Evolutionary conservation across 2,888 invertebrate genomes (phyloP).

Genomic region (Mesorhabditis spiculigera): DNA sequence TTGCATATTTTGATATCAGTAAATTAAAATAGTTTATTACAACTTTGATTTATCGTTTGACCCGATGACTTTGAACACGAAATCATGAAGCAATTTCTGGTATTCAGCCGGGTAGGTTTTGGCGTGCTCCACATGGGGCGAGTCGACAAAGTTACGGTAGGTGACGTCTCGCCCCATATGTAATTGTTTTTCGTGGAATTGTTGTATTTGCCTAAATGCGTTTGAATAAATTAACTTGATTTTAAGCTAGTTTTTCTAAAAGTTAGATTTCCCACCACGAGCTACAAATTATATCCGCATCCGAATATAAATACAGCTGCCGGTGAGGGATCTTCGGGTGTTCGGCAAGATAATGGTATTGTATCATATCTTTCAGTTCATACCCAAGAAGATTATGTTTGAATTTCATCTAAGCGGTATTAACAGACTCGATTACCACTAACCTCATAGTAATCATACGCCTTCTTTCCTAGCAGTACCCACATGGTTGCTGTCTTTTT

Average conservation of each 20-base stretch:
- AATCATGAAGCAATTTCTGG: background rate
- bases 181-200: background rate
- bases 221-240: background rate
- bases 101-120: background rate
- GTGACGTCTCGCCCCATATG: background rate
- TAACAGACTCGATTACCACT: background rate
- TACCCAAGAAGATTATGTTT: background rate
- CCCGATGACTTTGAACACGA: background rate
- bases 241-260: background rate
- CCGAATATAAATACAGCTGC: constrained; percentile 1
- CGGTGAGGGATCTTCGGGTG: background rate
- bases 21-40: too few relatives aligned
- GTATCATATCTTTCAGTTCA: constrained; percentile 5
- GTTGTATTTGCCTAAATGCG: constrained; percentile 1
- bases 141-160: background rate
- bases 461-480: background rate
- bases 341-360: background rate
- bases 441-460: background rate
- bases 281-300: constrained; percentile 3
- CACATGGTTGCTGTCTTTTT: background rate
- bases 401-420: background rate
- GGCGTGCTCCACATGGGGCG: background rate
- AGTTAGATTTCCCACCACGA: background rate
- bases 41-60: too few relatives aligned
- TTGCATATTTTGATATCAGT: too few relatives aligned